Percentiles rank a stretch among this genome's conserved stretches.
These are phyloP conservation scores for Celastrina argiolus DNA, from an alignment of 2,888 invertebrate genomes.

Conservation along the genomic window DNA sequence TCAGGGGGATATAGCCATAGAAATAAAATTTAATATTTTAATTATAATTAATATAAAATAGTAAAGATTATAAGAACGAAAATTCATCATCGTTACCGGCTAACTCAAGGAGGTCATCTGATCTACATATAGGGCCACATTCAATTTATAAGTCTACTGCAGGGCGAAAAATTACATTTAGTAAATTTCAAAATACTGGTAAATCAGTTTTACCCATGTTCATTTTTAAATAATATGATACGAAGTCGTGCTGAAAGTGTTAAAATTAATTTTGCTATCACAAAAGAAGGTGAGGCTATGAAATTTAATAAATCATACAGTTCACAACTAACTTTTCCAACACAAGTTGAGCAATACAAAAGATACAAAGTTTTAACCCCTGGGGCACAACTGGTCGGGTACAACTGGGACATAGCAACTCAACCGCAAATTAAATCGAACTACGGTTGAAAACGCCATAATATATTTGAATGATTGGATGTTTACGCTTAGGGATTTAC, in stretches of 20 bases:
- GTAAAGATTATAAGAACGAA: no score
- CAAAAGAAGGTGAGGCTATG: slow-evolving; percentile 25
- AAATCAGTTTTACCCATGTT: no score
- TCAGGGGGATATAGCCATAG: no score
- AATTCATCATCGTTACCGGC: no score
- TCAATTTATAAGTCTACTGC: no score
- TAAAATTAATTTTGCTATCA: slow-evolving; percentile 6
- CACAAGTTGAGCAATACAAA: slow-evolving; percentile 25
- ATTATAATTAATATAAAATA: no score
- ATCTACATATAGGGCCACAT: no score
- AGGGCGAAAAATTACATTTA: no score
- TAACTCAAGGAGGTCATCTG: no score
- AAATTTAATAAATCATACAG: slow-evolving; percentile 30
- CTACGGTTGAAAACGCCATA: slow-evolving; percentile 20
- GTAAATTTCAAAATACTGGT: no score
- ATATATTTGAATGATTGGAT: slow-evolving; percentile 2
- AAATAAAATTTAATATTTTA: no score
- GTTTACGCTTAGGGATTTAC: neutral
- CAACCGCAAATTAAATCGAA: slow-evolving; percentile 34
- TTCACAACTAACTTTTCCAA: slow-evolving; percentile 21
- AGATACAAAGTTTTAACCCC: slow-evolving; percentile 42
- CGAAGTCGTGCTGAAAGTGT: neutral
- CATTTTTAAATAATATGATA: neutral
- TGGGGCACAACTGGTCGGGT: slow-evolving; percentile 46
- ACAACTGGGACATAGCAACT: slow-evolving; percentile 52